phyloP scores from a whole-genome alignment of 2,888 invertebrate species.

The Pseudolycoriella hygida region DNA sequence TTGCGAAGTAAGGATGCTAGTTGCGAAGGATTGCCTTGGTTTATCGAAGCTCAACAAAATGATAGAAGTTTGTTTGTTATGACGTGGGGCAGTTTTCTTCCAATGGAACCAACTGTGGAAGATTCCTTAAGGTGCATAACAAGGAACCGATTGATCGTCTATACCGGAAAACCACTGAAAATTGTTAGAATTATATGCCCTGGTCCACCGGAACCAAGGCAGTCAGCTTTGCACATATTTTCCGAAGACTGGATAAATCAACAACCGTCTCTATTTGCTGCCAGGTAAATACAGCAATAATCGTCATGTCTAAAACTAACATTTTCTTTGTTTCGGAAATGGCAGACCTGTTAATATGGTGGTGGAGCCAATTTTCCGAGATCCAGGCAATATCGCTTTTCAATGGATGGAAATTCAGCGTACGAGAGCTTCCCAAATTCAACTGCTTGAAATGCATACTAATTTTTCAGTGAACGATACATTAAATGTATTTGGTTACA shows the following conservation, averaged over 20 bases:
- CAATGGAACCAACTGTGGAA: constrained; percentile 38
- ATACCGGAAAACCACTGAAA: constrained; percentile 47
- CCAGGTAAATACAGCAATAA: constrained; percentile 19
- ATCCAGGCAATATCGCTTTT: constrained; percentile 58
- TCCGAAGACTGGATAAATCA: constrained; percentile 54
- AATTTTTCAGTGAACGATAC: constrained; percentile 24
- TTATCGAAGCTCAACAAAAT: constrained; percentile 58
- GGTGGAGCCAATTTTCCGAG: constrained; percentile 49
- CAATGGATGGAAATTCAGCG: constrained; percentile 60
- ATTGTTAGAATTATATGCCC: constrained; percentile 52
- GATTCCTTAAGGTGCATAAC: constrained; percentile 56
- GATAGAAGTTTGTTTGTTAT: constrained; percentile 66
- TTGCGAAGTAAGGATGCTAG: constrained; percentile 34
- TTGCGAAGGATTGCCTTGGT: constrained; percentile 43
- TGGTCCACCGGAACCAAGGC: constrained; percentile 43
- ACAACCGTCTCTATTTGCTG: constrained; percentile 20
- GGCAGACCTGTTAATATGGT: constrained; percentile 40
- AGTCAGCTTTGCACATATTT: constrained; percentile 56
- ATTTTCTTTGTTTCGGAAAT: constrained; percentile 19
- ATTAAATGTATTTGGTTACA: constrained; percentile 28
- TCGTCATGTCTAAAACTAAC: no score
- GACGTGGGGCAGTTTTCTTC: constrained; percentile 65
- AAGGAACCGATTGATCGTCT: constrained; percentile 60
- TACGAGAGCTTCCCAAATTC: constrained; percentile 40
- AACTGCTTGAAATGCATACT: constrained; percentile 33